Evolutionary conservation across 2,113 vertebrate genomes (phyloP), one percentile per base, ranked within the genome.

Genomic region (Antechinus stuartii): DNA sequence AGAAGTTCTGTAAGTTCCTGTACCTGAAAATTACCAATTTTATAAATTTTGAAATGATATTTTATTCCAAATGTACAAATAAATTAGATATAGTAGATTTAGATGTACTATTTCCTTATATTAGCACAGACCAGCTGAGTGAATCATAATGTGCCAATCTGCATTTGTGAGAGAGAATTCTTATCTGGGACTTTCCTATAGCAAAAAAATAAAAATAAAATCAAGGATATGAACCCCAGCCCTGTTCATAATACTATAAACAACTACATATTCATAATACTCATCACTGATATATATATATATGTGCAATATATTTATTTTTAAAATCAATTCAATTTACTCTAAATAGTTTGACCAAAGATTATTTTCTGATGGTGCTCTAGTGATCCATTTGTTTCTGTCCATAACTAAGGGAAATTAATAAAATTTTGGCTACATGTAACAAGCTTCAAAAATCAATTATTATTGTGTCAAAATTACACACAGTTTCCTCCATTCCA

Each of bases 1-100:
- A 99, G 98, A 97, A 99, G 99, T 47, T 99, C 99, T 56, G 99
- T 99, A 92, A 99, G 98, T 55, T 99, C 99, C 94, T 99, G 99
- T 90, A 99, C 99, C 99, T 99, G 97, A 89, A 97, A 95, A 46
- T 1, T 2, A 93, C 57, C 61, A 97, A 94, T 90, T 92, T 76
- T 14, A 76, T 35, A 76, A 76, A 8, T 76, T n/a, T 22, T 76
- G 14, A n/a, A 76, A 76, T n/a, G 1, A 76, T 35, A 2, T 35
- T 35, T 68, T 47, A 47, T 47, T 30, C 35, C 35, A 76, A 76
- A 76, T 76, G 35, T 8, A n/a, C 14, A 76, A 76, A 76, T 19
- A 76, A 76, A 76, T 49, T 12, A 61, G 11, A 68, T 1, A 68
- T 9, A 68, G 61, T 35, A 68, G 61, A 68, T 35, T 68, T 68